Evolutionary conservation across 2,113 vertebrate genomes (phyloP).

Genomic region (Leuciscus idus): DNA sequence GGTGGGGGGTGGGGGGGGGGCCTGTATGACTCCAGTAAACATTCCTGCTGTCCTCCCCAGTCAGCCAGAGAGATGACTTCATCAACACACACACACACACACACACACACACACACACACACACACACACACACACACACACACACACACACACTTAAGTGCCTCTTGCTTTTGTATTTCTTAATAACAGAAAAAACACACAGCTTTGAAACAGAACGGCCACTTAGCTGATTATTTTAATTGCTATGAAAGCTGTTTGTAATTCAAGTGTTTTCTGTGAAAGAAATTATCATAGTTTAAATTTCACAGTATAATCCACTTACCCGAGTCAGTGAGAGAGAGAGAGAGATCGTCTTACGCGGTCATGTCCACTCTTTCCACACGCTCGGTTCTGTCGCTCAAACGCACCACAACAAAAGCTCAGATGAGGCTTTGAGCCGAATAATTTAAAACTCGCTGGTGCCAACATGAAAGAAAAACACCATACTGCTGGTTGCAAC

Average conservation of each 20-base stretch:
- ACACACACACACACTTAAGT: neutral
- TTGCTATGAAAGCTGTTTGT: conserved; percentile 10
- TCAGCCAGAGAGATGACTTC: conserved; percentile 36
- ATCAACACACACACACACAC: neutral
- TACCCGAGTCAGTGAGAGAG: neutral
- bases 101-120: neutral
- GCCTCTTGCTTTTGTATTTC: neutral
- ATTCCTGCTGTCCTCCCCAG: conserved; percentile 40
- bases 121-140: neutral
- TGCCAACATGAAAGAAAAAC: neutral
- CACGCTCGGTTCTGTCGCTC: neutral
- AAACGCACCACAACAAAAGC: neutral
- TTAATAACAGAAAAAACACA: neutral
- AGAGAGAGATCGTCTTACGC: conserved; percentile 9
- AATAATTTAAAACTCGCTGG: neutral
- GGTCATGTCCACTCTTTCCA: conserved; percentile 1
- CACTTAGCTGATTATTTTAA: conserved; percentile 17
- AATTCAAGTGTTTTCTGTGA: conserved; percentile 31
- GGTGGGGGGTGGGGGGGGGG: neutral
- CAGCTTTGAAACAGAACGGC: neutral
- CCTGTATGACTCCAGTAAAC: conserved; percentile 34
- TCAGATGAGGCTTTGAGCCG: neutral
- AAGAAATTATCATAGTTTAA: conserved; percentile 13
- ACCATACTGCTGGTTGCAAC: neutral
- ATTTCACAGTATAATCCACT: conserved; percentile 20